Evolutionary conservation across 2,113 vertebrate species (phyloP), one percentile per base, ranked within the genome.

Genomic region (Hylia prasina): DNA sequence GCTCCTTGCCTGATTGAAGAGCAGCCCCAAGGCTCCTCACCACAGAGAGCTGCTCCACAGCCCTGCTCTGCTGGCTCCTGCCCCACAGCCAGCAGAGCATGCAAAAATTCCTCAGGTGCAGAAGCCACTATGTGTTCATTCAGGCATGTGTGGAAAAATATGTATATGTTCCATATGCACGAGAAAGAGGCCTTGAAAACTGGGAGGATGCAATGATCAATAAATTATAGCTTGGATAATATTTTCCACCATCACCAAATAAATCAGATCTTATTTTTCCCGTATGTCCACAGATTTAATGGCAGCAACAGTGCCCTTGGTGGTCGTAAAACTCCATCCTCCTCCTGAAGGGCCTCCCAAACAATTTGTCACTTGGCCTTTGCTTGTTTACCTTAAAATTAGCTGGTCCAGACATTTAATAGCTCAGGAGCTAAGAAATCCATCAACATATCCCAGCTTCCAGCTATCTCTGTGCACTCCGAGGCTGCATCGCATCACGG

Each of bases 401-500:
- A 94, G 76, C 89, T 45, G 44, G 79, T 91, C 95, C 76, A 88
- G 94, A 95, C 66, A 48, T 87, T 95, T 90, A 89, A 96, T 87
- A 96, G 79, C 89, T 82, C 90, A 76, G 92, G 65, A 96, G 93
- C 86, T 93, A 78, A 77, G 81, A 90, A 96, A 96, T 95, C 94
- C 92, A 93, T 92, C 93, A 93, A 31, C 48, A 24, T 56, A 53
- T 15, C 89, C 71, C 87, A 70, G 89, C 93, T 93, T 79, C 93
- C 91, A 89, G 0, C 65, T 83, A 72, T 88, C 88, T 90, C 58
- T 27, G 22, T 39, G 37, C 15, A 5, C 28, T 61, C 79, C 0
- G 20, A 64, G 78, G 66, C 77, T 66, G 79, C 63, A 16, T 19
- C 22, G 0, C 85, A 70, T 63, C 57, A 1, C 5, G 44, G 73